These are phyloP conservation scores for Charina bottae DNA, from an alignment of 2,113 vertebrate genomes.

Conservation along the genomic window DNA sequence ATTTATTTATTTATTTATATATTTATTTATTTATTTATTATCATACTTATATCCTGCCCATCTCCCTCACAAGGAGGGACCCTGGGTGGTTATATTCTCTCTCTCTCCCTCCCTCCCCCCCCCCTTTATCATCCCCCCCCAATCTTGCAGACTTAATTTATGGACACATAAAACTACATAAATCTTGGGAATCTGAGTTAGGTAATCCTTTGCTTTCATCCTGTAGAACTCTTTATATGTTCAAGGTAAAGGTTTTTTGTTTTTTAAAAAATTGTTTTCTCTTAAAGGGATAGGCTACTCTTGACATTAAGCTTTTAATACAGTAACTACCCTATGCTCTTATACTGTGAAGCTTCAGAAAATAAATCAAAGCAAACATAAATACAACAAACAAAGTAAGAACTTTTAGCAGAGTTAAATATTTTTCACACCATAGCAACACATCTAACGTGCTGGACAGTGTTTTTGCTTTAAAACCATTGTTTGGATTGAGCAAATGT, in stretches of 20 bases:
- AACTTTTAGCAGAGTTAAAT: conserved; percentile 71
- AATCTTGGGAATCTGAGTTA: neutral
- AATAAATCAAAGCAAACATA: conserved; percentile 66
- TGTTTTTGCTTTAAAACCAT: conserved; percentile 55
- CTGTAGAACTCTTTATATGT: neutral
- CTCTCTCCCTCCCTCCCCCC: neutral
- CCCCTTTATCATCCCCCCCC: neutral
- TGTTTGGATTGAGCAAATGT: conserved; percentile 62
- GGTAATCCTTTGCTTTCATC: neutral
- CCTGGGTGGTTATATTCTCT: too few species aligned
- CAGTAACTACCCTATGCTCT: conserved; percentile 48
- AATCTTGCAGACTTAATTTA: neutral
- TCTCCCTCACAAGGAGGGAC: too few species aligned
- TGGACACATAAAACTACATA: neutral
- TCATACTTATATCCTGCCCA: too few species aligned
- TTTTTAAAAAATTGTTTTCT: conserved; percentile 37
- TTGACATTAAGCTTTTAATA: conserved; percentile 58
- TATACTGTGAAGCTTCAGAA: conserved; percentile 63
- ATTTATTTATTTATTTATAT: too few species aligned
- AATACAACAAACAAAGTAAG: conserved; percentile 67
- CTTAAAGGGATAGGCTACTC: conserved; percentile 50
- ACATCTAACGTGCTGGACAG: conserved; percentile 69
- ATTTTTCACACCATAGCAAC: conserved; percentile 79
- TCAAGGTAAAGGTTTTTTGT: neutral
- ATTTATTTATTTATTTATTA: too few species aligned